Conservation (phyloP, 2,888 invertebrate species). For the Coenonympha glycerion region DNA sequence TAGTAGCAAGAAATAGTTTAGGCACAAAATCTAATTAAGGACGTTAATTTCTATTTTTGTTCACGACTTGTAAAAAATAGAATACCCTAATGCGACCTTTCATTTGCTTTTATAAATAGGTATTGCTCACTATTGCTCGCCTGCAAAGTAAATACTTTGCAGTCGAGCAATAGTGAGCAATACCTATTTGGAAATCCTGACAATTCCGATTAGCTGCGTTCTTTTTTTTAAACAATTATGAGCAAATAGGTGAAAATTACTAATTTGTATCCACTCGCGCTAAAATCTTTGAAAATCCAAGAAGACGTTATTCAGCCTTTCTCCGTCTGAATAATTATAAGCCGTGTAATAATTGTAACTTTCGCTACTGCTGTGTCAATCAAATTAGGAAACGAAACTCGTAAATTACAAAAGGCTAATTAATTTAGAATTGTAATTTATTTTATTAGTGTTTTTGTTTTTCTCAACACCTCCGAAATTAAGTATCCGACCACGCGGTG, state of each 20-base stretch:
- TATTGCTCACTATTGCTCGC: too few relatives aligned
- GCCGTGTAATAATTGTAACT: constrained; percentile 66
- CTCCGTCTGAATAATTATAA: constrained; percentile 58
- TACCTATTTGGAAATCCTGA: too few relatives aligned
- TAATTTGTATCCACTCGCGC: background rate
- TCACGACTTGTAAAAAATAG: too few relatives aligned
- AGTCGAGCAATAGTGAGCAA: too few relatives aligned
- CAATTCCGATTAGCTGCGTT: too few relatives aligned
- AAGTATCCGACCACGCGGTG: background rate
- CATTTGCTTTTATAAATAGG: too few relatives aligned
- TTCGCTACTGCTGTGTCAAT: constrained; percentile 65
- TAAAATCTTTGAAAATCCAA: constrained; percentile 29
- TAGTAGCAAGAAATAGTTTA: too few relatives aligned
- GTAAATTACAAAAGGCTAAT: constrained; percentile 56
- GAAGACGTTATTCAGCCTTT: constrained; percentile 54
- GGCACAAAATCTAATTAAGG: too few relatives aligned
- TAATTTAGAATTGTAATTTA: constrained; percentile 44
- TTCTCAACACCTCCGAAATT: constrained; percentile 9
- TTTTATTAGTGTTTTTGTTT: constrained; percentile 29
- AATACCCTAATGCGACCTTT: too few relatives aligned
- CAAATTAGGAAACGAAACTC: constrained; percentile 56
- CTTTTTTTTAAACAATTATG: too few relatives aligned
- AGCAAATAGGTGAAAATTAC: background rate
- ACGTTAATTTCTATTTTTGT: too few relatives aligned
- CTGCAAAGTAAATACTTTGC: too few relatives aligned